phyloP scores from a whole-genome alignment of 2,888 invertebrate species.

The Ectemnius cavifrons region DNA sequence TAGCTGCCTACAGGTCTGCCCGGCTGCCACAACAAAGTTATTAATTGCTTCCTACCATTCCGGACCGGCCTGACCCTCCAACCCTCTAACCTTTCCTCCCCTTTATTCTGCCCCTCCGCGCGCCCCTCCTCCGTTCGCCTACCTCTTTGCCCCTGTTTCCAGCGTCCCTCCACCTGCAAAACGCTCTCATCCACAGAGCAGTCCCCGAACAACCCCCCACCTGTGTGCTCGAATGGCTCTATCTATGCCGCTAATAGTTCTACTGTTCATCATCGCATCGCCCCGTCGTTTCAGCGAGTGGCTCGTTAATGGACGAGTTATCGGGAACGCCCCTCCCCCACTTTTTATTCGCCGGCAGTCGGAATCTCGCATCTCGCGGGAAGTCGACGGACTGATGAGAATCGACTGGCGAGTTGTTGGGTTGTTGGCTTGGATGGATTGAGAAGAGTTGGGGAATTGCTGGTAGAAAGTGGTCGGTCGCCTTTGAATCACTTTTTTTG shows the following conservation, averaged over 20 bases:
- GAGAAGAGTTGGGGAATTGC: too few species aligned
- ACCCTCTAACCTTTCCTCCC: constrained; percentile 44
- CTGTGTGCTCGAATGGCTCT: constrained; percentile 23
- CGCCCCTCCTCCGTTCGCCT: too few species aligned
- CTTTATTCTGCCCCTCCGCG: not conserved
- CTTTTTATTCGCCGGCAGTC: too few species aligned
- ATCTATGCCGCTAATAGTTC: constrained; percentile 58
- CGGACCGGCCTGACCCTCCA: constrained; percentile 65
- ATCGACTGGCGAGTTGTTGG: too few species aligned
- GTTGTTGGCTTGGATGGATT: too few species aligned
- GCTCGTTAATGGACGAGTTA: constrained; percentile 21
- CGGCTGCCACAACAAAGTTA: constrained; percentile 75
- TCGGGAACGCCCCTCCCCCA: too few species aligned
- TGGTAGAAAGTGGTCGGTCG: too few species aligned
- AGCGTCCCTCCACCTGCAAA: constrained; percentile 27
- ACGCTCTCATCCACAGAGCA: constrained; percentile 9
- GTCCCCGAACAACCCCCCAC: constrained; percentile 11
- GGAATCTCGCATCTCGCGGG: too few species aligned
- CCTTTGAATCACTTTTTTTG: too few species aligned
- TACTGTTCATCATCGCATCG: constrained; percentile 67
- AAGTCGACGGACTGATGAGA: too few species aligned
- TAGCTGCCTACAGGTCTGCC: constrained; percentile 61
- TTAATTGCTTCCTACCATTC: constrained; percentile 77
- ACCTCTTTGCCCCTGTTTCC: too few species aligned
- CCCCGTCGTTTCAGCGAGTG: constrained; percentile 39